Evolutionary conservation across 2,888 invertebrate species (phyloP).

Genomic region (Pilophorus perplexus): DNA sequence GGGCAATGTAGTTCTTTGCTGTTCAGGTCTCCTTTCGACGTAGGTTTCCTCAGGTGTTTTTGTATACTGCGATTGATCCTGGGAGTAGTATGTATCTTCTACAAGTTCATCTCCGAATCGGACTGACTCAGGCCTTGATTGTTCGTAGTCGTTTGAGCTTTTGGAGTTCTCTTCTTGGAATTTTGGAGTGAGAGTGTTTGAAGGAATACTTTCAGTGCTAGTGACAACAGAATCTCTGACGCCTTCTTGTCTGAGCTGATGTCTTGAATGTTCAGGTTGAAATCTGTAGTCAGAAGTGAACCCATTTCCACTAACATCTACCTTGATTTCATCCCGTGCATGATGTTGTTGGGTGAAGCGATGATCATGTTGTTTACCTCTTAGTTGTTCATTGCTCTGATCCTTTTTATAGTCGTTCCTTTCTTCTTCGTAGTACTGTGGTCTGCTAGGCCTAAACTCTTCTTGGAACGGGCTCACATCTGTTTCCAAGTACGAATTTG

Average conservation of each 20-base stretch:
- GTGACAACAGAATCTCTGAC: neutral
- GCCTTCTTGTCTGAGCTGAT: neutral
- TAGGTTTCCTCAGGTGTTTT: neutral
- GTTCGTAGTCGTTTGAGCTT: neutral
- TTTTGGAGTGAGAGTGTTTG: neutral
- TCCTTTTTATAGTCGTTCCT: neutral
- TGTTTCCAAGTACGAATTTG: neutral
- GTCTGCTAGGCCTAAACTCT: neutral
- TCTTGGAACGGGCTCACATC: neutral
- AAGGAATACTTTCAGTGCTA: neutral
- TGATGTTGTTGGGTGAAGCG: no score
- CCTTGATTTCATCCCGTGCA: slow-evolving; percentile 2
- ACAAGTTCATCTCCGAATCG: neutral
- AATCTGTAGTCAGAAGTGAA: slow-evolving; percentile 27
- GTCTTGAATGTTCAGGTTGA: neutral
- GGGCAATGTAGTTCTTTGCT: neutral
- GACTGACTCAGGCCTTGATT: neutral
- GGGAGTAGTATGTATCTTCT: slow-evolving; percentile 1
- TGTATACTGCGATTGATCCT: neutral
- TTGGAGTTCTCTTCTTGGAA: neutral
- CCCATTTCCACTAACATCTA: neutral
- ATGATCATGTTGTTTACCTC: neutral
- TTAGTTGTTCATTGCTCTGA: neutral
- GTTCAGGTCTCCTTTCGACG: neutral
- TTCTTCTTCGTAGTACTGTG: neutral